Base-by-base conservation (phyloP, 2,797 vertebrate genomes). In the Alectoris magna region DNA sequence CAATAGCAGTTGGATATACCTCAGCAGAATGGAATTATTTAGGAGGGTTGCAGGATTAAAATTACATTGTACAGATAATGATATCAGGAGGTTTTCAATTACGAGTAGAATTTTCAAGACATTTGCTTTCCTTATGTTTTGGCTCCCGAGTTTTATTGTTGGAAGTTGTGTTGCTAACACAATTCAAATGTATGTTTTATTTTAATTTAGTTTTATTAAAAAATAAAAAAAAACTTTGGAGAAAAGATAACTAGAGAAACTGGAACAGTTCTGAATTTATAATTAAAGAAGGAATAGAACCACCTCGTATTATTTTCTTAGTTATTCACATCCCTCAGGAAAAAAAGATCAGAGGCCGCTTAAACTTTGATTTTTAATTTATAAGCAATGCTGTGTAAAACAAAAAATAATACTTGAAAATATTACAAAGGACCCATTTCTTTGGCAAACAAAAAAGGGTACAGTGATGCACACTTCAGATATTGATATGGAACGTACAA, bases 281-380 rank as follows among this genome's bases (percentile, higher is more conserved):
- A 95, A 96, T 96, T 94, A 92, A 96, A 89, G 81, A 84, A 79
- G 63, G 59, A 91, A 6, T 86, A 84, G 87, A 95, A 56, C 59
- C 58, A 93, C 92, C 76, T 94, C 55, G 5, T 72, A 81, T 69
- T 94, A 88, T 95, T 95, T 87, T 66, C 84, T 41, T 63, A 93
- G 70, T 85, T 89, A 67, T 69, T 96, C 84, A n/a, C 67, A 81
- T 91, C 87, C 84, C 88, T 83, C 81, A 92, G 82, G 90, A 95
- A 91, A 78, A 55, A 79, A 94, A 92, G 92, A 96, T 96, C 96
- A 96, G 92, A 96, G 70, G 19, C 88, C 0, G 1, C 66, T 70
- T 87, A 93, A 89, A 89, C 88, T 95, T 96, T 95, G 94, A 96
- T 95, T 96, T 95, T 91, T 96, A 89, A 96, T 96, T 96, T 91